Percentiles rank a stretch among this genome's conserved stretches.
Conservation (phyloP, 2,113 vertebrate genomes). For the Dicerorhinus sumatrensis region DNA sequence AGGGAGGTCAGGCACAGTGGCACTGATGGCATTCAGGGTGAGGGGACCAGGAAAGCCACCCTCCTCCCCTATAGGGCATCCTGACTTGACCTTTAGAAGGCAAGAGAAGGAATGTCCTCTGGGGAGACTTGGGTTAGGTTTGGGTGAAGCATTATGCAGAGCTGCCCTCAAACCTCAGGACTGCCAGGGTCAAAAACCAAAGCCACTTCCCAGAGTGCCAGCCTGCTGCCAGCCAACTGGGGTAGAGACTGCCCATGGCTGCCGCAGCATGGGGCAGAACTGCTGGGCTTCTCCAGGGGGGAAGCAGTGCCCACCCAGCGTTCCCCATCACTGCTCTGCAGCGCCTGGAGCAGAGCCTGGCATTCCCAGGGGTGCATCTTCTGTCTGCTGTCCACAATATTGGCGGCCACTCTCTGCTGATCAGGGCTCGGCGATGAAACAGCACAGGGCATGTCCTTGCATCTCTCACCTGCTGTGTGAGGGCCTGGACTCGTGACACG, state of each 20-base stretch:
- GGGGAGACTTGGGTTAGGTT: neutral
- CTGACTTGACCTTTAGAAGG: slow-evolving; percentile 54
- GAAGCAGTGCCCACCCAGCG: neutral
- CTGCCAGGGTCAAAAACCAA: slow-evolving; percentile 27
- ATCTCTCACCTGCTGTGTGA: neutral
- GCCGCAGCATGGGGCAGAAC: neutral
- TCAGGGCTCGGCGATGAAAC: neutral
- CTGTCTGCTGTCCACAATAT: neutral
- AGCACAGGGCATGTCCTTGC: neutral
- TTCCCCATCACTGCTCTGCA: neutral
- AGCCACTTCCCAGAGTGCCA: slow-evolving; percentile 38
- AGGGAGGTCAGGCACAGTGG: neutral
- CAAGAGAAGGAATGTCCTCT: neutral
- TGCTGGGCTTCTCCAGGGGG: neutral
- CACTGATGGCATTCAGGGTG: neutral
- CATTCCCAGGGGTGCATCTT: neutral
- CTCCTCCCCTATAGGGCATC: neutral
- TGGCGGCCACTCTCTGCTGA: neutral
- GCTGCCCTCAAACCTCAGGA: slow-evolving; percentile 19
- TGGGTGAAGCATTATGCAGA: neutral
- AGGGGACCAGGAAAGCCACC: neutral
- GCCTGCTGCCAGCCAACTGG: neutral
- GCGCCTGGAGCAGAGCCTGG: neutral
- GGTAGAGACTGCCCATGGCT: neutral
- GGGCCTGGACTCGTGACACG: neutral